Base-by-base conservation (phyloP, 2,797 vertebrate species). In the Centropyge bicolor region DNA sequence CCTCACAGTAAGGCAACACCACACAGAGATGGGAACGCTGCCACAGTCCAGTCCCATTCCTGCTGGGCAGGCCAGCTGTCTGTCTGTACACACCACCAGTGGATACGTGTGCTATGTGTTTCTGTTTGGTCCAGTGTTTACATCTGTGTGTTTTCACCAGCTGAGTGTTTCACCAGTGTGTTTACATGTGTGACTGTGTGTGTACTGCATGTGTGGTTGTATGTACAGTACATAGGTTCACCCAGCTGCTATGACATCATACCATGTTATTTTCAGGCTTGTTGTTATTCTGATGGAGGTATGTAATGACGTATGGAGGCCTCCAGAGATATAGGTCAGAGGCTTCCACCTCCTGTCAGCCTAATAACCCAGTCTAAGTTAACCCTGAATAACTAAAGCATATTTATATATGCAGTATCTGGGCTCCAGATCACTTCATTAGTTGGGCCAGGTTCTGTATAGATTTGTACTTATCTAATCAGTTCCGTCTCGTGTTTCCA, bases 401-500 rank as follows among this genome's bases (percentile, higher is more conserved):
- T 24, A 62, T 71, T 17, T 24, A 4, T 62, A 22, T 45, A 27
- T 60, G 7, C 19, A 27, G 3, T 27, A 43, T 46, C 24, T n/a
- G 16, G 20, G 16, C 65, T 69, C 27, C 68, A 57, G 40, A 56
- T 80, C 48, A 49, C 3, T 16, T 31, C 22, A 27, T 52, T 17
- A 17, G 11, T 20, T n/a, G 19, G 6, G 46, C 74, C 35, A 57
- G 40, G 12, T 67, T 72, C 40, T 14, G 0, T 75, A 41, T 27
- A 16, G 52, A 52, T 71, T 19, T 74, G 24, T 57, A 8, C 16
- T 57, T n/a, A 46, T 77, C 48, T 87, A 54, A 84, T 57, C 41
- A 2, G 40, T n/a, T 17, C 1, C 5, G 3, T 75, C 40, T 78
- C 19, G 0, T 78, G 54, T 83, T 78, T 85, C 63, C 92, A 99